Base-by-base conservation (phyloP, 2,797 vertebrate genomes). In the Amazonetta brasiliensis region DNA sequence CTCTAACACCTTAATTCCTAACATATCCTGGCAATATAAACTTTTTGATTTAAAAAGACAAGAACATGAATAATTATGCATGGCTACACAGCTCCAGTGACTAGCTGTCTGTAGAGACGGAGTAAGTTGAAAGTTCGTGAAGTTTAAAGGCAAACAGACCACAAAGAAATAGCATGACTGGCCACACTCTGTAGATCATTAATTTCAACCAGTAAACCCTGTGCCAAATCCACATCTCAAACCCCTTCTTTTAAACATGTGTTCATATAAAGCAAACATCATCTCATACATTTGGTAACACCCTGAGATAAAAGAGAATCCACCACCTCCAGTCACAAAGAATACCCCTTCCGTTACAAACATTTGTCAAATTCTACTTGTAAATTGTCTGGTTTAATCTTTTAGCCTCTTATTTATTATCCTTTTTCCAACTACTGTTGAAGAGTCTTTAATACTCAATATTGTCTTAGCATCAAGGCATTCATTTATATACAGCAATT, bases 21-120 rank as follows among this genome's bases (percentile, higher is more conserved):
- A 73, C 19, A 39, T 4, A 59, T 23, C 4, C 14, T 66, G 11
- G 26, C 25, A 64, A 78, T 85, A 74, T 5, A 75, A 62, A 5
- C 71, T 56, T 13, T 63, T 78, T 11, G 69, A 69, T 30, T 30
- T 37, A 56, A 25, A 22, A 23, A 43, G 44, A 50, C 9, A 88
- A 92, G 64, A 5, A 0, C 6, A 46, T 0, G 0, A 81, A 35
- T 22, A 60, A 26, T 28, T 33, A 78, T 7, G 4, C 23, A 33
- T 41, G n/a, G 15, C 17, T 41, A 20, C 18, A 18, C 21, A 28
- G 35, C 44, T 52, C 46, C 59, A 77, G 22, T 52, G 37, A 64
- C 39, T 41, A 78, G 30, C 8, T 28, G 18, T 41, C 35, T 43
- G 18, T 28, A n/a, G 31, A 41, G 18, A 33, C 4, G 16, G 17